Percentiles rank a stretch among this genome's conserved stretches.
Evolutionary conservation across 2,797 vertebrate species (phyloP).

Genomic region (Cossypha niveicapilla): DNA sequence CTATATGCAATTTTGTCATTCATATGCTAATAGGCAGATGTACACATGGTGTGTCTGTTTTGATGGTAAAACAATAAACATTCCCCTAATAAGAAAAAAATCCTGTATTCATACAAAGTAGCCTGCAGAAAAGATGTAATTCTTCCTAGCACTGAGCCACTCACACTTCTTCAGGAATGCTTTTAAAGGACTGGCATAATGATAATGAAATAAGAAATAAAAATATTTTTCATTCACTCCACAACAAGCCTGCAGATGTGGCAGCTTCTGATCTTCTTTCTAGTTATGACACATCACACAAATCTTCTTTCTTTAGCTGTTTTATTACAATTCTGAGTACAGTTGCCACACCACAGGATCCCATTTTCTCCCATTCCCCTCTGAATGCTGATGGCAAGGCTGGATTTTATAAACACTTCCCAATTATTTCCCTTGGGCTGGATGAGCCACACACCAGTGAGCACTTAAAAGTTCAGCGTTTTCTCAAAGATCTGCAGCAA

Average conservation of each 20-base stretch:
- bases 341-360: not conserved
- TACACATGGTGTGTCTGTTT: not conserved
- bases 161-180: not conserved
- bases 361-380: not conserved
- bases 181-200: not conserved
- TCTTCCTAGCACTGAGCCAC: not conserved
- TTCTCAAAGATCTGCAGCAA: not conserved
- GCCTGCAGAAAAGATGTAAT: not conserved
- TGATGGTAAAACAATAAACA: not conserved
- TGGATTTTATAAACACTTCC: slow-evolving; percentile 34
- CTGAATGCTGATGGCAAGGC: not conserved
- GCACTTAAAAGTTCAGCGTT: slow-evolving; percentile 25
- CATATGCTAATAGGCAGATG: slow-evolving; percentile 42
- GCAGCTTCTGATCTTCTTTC: not conserved
- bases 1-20: slow-evolving; percentile 10
- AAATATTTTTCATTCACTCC: not conserved
- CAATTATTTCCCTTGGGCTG: slow-evolving; percentile 39
- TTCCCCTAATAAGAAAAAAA: not conserved
- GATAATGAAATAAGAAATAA: not conserved
- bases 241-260: not conserved
- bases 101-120: not conserved
- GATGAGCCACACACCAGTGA: slow-evolving; percentile 38
- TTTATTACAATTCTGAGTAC: not conserved
- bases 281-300: not conserved
- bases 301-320: not conserved